Evolutionary conservation across 2,113 vertebrate genomes (phyloP).

Genomic region (Atractosteus spatula): DNA sequence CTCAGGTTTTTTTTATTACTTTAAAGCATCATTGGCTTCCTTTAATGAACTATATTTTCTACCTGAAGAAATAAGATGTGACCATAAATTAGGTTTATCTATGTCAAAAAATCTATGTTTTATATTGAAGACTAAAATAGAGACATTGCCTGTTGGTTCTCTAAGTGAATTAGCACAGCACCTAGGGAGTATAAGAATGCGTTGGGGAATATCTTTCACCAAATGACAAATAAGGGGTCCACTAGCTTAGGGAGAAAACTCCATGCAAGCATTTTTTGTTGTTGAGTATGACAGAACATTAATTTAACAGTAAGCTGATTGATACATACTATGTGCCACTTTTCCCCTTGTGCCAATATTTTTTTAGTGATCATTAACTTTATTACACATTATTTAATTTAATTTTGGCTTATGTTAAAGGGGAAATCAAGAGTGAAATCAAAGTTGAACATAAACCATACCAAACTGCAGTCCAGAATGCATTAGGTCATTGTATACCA

Average conservation of each 20-base stretch:
- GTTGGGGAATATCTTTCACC: conserved; percentile 5
- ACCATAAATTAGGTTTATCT: not conserved
- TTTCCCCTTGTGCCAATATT: too few species aligned
- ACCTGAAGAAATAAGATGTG: not conserved
- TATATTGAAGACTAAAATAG: not conserved
- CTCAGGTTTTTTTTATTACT: too few species aligned
- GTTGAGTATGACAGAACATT: not conserved
- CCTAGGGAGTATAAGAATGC: not conserved
- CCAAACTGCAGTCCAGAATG: too few species aligned
- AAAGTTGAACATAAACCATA: too few species aligned
- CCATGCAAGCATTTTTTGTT: not conserved
- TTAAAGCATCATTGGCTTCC: too few species aligned
- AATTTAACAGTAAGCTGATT: not conserved
- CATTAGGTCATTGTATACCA: too few species aligned
- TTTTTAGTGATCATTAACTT: too few species aligned
- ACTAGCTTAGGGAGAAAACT: not conserved
- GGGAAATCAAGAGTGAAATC: too few species aligned
- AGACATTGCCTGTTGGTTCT: not conserved
- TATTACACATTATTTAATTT: too few species aligned
- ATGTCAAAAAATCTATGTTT: not conserved
- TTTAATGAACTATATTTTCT: too few species aligned
- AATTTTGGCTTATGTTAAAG: too few species aligned
- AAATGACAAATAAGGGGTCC: not conserved
- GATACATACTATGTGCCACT: not conserved
- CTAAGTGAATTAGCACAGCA: not conserved